Conservation (phyloP, 2,888 invertebrate genomes). For the Ecliptopera silaceata region DNA sequence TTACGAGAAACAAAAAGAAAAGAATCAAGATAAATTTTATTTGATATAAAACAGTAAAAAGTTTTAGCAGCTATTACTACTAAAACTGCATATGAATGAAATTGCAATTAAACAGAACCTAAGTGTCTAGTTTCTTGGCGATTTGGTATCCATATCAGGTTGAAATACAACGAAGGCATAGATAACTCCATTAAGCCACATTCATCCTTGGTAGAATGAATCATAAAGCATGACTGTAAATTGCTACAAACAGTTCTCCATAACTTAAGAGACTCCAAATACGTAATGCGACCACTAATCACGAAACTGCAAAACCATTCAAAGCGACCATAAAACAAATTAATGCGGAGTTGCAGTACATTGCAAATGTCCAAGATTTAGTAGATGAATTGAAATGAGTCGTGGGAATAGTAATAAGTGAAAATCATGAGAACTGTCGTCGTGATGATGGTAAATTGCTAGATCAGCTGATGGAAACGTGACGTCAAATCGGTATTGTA, state of each 20-base stretch:
- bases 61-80: not conserved
- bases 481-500: constrained; percentile 27
- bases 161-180: constrained; percentile 9
- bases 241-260: constrained; percentile 27
- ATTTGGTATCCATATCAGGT: constrained; percentile 4
- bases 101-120: not conserved
- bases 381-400: constrained; percentile 47
- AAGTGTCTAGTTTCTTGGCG: not conserved
- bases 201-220: constrained; percentile 28
- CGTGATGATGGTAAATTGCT: constrained; percentile 55
- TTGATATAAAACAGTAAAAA: not conserved
- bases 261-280: constrained; percentile 34
- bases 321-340: constrained; percentile 29
- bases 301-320: constrained; percentile 38
- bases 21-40: not conserved
- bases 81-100: not conserved
- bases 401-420: constrained; percentile 68
- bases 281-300: constrained; percentile 37
- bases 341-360: constrained; percentile 30
- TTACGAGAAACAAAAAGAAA: not conserved
- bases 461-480: constrained; percentile 27
- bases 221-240: constrained; percentile 20
- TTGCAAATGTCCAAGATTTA: constrained; percentile 38
- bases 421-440: constrained; percentile 60
- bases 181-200: constrained; percentile 18